Base-by-base conservation (phyloP, 2,888 invertebrate species). In the Dolichopus griseipennis region DNA sequence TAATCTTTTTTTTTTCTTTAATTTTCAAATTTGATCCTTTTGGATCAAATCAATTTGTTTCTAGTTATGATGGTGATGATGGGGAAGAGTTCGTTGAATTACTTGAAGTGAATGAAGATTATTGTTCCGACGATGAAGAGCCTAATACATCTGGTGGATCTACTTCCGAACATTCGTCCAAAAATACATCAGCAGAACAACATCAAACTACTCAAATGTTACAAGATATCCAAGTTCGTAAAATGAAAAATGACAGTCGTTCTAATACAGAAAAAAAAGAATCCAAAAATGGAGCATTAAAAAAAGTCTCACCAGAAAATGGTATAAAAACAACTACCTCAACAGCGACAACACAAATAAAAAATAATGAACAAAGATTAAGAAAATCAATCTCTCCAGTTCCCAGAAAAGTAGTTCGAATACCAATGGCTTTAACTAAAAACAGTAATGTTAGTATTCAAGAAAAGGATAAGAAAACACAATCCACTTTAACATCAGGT, bases 51-150 rank as follows among this genome's bases (percentile, higher is more conserved):
- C n/a, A 8, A 61, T 20, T 10, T 63, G 27, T 15, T 15, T 33
- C n/a, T 37, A 33, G 33, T n/a, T 20, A 4, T n/a, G 64, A 64
- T 9, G 64, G 20, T 6, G 64, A 64, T 22, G 71, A 71, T 12
- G 70, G 69, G 12, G 71, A 71, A 43, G 67, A 66, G 1, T 80
- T 77, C 65, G 72, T 74, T 7, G 80, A 81, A 69, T 78, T 81
- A 75, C 69, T 81, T 9, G 80, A 81, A 63, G 80, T 81, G 0
- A 78, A 79, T 33, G 80, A 80, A 65, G 78, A 74, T 1, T 22
- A 62, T 22, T 62, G 62, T 3, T 62, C 63, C 15, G 63, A 63
- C 3, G 63, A 63, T 4, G 63, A 63, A 3, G 63, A 63, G 15
- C 8, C 6, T 6, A 63, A 63, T 27, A 27, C 22, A 63, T 63